These are phyloP conservation scores for Varanus salvator DNA, from an alignment of 2,113 vertebrate genomes.

Conservation along the genomic window DNA sequence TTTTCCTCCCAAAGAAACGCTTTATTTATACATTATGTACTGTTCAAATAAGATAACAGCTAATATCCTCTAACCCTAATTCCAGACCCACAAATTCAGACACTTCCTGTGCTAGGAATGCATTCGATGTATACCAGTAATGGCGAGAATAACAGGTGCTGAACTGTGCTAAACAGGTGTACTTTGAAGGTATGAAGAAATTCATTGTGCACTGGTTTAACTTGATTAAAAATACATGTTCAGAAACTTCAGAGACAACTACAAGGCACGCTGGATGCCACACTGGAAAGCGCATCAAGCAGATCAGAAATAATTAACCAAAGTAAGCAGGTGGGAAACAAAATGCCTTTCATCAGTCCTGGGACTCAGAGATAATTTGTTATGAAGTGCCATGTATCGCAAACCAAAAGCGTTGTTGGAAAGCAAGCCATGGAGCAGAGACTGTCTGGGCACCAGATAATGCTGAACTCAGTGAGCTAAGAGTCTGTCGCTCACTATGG, in stretches of 20 bases:
- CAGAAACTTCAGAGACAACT: constrained; percentile 33
- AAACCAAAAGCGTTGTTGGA: not conserved
- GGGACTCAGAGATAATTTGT: not conserved
- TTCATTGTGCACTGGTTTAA: constrained; percentile 57
- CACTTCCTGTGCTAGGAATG: not conserved
- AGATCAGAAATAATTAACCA: constrained; percentile 74
- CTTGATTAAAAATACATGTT: constrained; percentile 46
- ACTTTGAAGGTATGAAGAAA: not conserved
- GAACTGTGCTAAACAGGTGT: not conserved
- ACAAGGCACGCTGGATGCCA: constrained; percentile 58
- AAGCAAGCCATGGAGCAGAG: not conserved
- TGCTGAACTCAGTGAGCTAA: too few relatives aligned
- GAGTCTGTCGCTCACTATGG: too few relatives aligned
- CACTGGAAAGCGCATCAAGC: constrained; percentile 54
- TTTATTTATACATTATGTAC: too few relatives aligned
- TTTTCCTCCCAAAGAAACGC: too few relatives aligned
- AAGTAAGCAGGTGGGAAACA: constrained; percentile 67
- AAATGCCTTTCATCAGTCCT: constrained; percentile 50
- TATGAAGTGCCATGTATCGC: not conserved
- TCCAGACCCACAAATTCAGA: not conserved
- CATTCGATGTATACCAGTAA: not conserved
- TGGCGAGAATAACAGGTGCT: not conserved
- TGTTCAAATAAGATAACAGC: not conserved
- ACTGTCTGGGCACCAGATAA: not conserved
- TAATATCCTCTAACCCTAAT: not conserved